Evolutionary conservation across 2,888 invertebrate species (phyloP).

Genomic region (Deilephila porcellus): DNA sequence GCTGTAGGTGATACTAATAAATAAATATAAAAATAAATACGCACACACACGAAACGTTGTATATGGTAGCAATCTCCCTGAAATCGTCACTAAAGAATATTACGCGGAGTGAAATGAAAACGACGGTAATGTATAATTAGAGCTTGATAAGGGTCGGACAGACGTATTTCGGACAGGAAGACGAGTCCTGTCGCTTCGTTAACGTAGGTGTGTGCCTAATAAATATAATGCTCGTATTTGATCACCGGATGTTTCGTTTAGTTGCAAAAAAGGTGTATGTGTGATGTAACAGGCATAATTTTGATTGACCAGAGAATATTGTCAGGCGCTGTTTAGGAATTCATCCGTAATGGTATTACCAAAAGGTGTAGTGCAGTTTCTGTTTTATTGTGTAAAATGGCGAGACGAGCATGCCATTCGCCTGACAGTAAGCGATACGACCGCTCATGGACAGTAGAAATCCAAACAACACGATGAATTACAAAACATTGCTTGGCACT

Average conservation of each 20-base stretch:
- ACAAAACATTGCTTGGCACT: too few relatives aligned
- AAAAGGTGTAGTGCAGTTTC: too few relatives aligned
- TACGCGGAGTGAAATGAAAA: conserved; percentile 71
- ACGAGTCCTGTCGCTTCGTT: conserved; percentile 66
- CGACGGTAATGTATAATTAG: conserved; percentile 81
- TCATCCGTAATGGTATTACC: too few relatives aligned
- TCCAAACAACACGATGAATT: too few relatives aligned
- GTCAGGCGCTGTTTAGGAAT: too few relatives aligned
- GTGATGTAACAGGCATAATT: too few relatives aligned
- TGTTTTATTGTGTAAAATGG: too few relatives aligned
- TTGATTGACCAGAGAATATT: too few relatives aligned
- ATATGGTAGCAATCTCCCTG: conserved; percentile 24
- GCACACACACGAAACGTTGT: neutral
- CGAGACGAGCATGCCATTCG: too few relatives aligned
- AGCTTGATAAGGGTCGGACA: conserved; percentile 81
- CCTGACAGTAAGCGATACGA: too few relatives aligned
- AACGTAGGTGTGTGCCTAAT: conserved; percentile 67
- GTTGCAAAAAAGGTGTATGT: neutral
- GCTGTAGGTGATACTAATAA: neutral
- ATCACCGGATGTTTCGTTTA: neutral
- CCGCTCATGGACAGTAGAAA: too few relatives aligned
- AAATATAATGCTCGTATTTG: conserved; percentile 28
- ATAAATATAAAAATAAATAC: neutral
- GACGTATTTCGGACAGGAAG: conserved; percentile 77
- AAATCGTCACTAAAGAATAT: conserved; percentile 61